phyloP scores from a whole-genome alignment of 1,140 invertebrate genomes.

The Aphelenchoides fujianensis region DNA sequence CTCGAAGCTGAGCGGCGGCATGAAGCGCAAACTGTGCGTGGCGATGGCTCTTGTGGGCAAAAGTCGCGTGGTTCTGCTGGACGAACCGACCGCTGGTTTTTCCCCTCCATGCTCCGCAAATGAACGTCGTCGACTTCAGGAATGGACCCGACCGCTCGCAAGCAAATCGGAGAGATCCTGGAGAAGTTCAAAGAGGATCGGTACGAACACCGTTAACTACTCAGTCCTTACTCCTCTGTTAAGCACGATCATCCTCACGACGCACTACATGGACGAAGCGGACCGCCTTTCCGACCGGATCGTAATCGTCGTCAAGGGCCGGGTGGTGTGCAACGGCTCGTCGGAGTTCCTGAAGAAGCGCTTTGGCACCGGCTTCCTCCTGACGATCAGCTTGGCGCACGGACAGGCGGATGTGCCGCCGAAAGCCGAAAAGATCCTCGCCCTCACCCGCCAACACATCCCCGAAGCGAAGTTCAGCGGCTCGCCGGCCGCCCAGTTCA shows the following conservation, averaged over 20 bases:
- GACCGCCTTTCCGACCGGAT: conserved; percentile 75
- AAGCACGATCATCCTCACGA: conserved; percentile 73
- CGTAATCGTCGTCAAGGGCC: conserved; percentile 68
- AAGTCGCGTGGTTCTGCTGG: conserved; percentile 71
- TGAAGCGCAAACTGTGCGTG: conserved; percentile 65
- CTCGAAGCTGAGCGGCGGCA: no score
- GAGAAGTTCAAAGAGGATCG: conserved; percentile 36
- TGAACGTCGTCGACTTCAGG: no score
- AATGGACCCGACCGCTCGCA: conserved; percentile 82
- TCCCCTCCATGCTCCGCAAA: no score
- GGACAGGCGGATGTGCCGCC: neutral
- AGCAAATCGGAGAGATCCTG: conserved; percentile 40
- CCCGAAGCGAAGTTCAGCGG: conserved; percentile 18
- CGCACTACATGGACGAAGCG: conserved; percentile 97
- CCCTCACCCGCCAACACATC: neutral
- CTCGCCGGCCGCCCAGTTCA: conserved; percentile 16
- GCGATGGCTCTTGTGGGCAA: conserved; percentile 66
- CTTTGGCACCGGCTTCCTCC: conserved; percentile 32
- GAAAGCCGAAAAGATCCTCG: neutral
- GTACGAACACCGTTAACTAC: conserved; percentile 16
- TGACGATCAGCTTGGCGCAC: conserved; percentile 11
- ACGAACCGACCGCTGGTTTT: conserved; percentile 89
- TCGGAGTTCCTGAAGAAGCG: conserved; percentile 69
- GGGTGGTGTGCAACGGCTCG: conserved; percentile 69
- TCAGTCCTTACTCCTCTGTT: neutral